Conservation (phyloP, 1,140 invertebrate species). For the Paraescarpia echinospica region DNA sequence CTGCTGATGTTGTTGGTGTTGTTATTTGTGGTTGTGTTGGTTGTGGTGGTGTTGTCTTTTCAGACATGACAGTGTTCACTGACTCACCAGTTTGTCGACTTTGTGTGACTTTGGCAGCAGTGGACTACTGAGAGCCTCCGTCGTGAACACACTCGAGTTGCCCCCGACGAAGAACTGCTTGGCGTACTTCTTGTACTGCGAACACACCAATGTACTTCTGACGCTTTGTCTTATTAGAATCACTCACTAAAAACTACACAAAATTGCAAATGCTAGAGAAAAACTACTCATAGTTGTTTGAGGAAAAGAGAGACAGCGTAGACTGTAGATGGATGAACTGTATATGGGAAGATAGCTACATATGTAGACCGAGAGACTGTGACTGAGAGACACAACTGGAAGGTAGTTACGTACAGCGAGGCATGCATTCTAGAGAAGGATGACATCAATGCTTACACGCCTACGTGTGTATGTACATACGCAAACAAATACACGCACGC, state of each 20-base stretch:
- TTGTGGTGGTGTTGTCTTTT: too few relatives aligned
- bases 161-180: constrained; percentile 8
- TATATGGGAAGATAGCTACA: too few relatives aligned
- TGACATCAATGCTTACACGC: too few relatives aligned
- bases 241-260: not conserved
- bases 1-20: not conserved
- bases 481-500: too few relatives aligned
- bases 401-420: too few relatives aligned
- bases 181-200: constrained; percentile 11
- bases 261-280: not conserved
- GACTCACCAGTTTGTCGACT: constrained; percentile 19
- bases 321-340: not conserved
- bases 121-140: constrained; percentile 7
- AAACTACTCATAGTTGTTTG: not conserved
- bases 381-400: too few relatives aligned
- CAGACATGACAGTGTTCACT: not conserved
- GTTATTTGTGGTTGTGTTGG: too few relatives aligned
- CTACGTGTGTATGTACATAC: too few relatives aligned
- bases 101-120: constrained; percentile 13
- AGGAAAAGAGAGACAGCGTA: not conserved
- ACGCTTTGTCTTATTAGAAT: not conserved
- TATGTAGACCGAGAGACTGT: too few relatives aligned
- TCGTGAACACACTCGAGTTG: not conserved
- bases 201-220: not conserved
- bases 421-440: too few relatives aligned